Evolutionary conservation across 2,113 vertebrate genomes (phyloP).

Genomic region (Plecturocebus donacophilus): DNA sequence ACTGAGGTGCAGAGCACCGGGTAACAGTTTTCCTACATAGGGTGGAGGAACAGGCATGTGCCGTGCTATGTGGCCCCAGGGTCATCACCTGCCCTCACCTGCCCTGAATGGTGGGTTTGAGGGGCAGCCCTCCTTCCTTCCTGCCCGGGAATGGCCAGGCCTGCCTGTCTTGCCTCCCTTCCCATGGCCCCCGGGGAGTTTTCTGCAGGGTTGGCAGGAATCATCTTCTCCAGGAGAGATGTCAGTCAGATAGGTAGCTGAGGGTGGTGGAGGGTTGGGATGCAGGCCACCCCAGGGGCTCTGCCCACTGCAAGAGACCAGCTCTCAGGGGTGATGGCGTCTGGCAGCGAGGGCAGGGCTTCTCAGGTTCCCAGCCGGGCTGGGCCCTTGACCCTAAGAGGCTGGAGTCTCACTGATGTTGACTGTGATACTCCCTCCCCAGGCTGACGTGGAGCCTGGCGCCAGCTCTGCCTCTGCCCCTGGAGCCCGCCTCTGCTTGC

Average conservation of each 20-base stretch:
- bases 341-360: not conserved
- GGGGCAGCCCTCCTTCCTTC: too few species aligned
- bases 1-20: too few species aligned
- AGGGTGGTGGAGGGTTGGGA: rapidly evolving
- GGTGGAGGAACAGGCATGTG: not conserved
- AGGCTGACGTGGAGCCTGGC: not conserved
- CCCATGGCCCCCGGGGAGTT: rapidly evolving
- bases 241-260: not conserved
- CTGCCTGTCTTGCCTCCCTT: not conserved
- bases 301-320: too few species aligned
- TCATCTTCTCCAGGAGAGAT: not conserved
- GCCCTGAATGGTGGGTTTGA: not conserved
- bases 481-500: too few species aligned
- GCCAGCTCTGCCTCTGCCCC: not conserved
- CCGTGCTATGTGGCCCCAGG: not conserved
- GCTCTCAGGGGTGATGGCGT: too few species aligned
- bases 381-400: not conserved
- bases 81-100: not conserved
- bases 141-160: not conserved
- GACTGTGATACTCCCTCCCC: not conserved
- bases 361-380: not conserved
- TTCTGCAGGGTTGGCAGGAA: not conserved
- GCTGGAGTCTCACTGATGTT: not conserved
- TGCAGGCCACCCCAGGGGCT: rapidly evolving
- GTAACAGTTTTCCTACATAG: rapidly evolving